Conservation (phyloP, 2,797 vertebrate species). For the Melanotaenia pygmaea region DNA sequence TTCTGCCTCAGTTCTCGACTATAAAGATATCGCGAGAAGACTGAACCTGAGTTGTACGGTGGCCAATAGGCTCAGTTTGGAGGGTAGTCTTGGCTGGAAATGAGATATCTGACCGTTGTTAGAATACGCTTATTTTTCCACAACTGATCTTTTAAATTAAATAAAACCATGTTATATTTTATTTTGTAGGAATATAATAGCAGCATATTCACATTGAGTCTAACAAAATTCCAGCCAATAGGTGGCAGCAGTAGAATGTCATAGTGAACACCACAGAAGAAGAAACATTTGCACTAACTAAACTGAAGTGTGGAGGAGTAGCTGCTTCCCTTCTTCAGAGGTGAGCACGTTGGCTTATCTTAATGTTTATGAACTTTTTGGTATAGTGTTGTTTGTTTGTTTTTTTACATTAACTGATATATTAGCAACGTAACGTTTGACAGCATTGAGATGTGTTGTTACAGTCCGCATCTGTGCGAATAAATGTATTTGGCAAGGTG, state of each 20-base stretch:
- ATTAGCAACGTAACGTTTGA: too few relatives aligned
- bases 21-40: conserved; percentile 47
- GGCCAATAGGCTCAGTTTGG: not conserved
- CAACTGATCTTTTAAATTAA: too few relatives aligned
- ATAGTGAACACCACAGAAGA: conserved; percentile 11
- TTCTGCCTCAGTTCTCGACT: not conserved
- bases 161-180: too few relatives aligned
- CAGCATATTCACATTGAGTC: not conserved
- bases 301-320: conserved; percentile 15
- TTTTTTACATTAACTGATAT: fast-evolving
- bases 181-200: fast-evolving
- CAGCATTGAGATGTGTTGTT: too few relatives aligned
- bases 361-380: fast-evolving
- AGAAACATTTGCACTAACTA: not conserved
- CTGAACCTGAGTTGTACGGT: conserved; percentile 5
- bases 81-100: not conserved
- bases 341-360: conserved; percentile 6
- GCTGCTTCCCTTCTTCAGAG: not conserved
- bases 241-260: conserved; percentile 31
- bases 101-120: not conserved
- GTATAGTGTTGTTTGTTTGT: not conserved
- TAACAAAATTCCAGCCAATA: conserved; percentile 8
- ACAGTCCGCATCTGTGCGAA: not conserved
- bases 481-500: not conserved
- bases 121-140: not conserved